Evolutionary conservation across 2,113 vertebrate genomes (phyloP), one percentile per base, ranked within the genome.

Genomic region (Hippocampus comes): DNA sequence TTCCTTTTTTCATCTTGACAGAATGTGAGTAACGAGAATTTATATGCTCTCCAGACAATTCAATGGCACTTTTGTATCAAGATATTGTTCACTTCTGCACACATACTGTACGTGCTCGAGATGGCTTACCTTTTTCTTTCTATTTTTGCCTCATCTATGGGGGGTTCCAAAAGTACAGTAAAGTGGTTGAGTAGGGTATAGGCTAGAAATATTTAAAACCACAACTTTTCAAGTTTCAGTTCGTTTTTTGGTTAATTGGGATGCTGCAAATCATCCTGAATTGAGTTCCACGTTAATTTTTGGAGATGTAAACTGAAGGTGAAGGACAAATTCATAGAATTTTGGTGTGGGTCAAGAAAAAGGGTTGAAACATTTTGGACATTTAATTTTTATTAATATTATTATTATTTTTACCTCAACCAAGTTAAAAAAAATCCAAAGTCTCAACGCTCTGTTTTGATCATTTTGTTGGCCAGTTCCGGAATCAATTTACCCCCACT

Each of bases 31-130:
- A 68, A 43, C 38, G 27, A 49, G 67, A 70, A 71, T 82, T 77
- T 23, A 78, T 46, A 25, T 65, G 69, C 75, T 81, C 87, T 78
- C 71, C 61, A 82, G 77, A 73, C 74, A 87, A 84, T 90, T 85
- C 78, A 71, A 61, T 74, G 76, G 79, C 61, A 73, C 77, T 70
- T 78, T 70, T 76, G 81, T 84, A 71, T 82, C 82, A 79, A 84
- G 71, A 56, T 73, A 48, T 71, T 71, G 78, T 72, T 78, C 76
- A 30, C 38, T 73, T 27, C 21, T 38, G 6, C 79, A 69, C 63
- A 43, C 34, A 17, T 1, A n/a, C 42, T 48, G 42, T 48, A 48
- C 43, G 9, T 27, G n/a, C 64, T 66, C 21, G 5, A 42, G n/a
- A 65, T 43, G 38, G 38, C 11, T 46, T 48, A 10, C 63, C 17